Evolutionary conservation across 2,113 vertebrate species (phyloP).

Genomic region (Acrocephalus arundinaceus): DNA sequence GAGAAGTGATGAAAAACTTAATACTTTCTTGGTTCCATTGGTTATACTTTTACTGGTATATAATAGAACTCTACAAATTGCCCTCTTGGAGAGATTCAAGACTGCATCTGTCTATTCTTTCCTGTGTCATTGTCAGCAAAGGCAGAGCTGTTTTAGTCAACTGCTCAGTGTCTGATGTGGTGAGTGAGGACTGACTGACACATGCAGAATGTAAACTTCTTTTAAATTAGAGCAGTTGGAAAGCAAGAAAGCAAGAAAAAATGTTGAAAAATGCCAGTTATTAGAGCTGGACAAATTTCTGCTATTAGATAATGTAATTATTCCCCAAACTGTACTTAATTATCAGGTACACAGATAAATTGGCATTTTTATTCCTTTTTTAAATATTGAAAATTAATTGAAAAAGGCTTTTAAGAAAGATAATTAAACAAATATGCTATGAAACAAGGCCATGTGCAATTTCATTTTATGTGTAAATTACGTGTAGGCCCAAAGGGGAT

Average conservation of each 20-base stretch:
- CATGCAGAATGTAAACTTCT: neutral
- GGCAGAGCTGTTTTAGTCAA: neutral
- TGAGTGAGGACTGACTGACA: neutral
- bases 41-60: neutral
- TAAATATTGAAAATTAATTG: slow-evolving; percentile 83
- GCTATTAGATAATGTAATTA: slow-evolving; percentile 72
- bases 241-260: slow-evolving; percentile 6
- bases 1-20: neutral
- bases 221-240: neutral
- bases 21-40: neutral
- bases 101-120: neutral
- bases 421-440: slow-evolving; percentile 81
- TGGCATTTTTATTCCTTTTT: slow-evolving; percentile 72
- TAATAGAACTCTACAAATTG: neutral
- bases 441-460: slow-evolving; percentile 73
- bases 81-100: neutral
- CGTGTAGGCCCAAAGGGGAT: slow-evolving; percentile 75
- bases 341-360: slow-evolving; percentile 76
- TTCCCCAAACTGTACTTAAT: slow-evolving; percentile 77
- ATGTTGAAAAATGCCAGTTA: slow-evolving; percentile 36
- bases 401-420: slow-evolving; percentile 73
- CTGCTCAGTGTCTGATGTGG: neutral
- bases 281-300: slow-evolving; percentile 67
- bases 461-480: slow-evolving; percentile 84
- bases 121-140: neutral